Evolutionary conservation across 2,888 invertebrate genomes (phyloP).

Genomic region (Caenorhabditis sp.): DNA sequence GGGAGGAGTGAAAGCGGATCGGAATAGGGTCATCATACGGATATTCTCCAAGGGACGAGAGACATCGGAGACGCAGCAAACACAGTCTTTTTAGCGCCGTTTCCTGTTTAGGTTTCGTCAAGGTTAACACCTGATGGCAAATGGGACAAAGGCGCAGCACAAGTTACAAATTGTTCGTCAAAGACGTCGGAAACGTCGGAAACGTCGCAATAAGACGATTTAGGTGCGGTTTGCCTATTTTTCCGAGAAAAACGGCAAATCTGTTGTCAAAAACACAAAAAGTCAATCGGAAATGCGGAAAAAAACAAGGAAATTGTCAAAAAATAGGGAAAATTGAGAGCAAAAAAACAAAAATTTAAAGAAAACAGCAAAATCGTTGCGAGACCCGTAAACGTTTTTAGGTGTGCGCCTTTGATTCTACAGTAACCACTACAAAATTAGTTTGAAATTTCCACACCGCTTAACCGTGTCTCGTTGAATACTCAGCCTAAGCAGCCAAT

Average conservation of each 20-base stretch:
- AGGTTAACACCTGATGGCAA: constrained; percentile 10
- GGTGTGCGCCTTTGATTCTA: too few relatives aligned
- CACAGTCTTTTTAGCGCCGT: neutral
- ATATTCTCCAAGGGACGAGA: constrained; percentile 25
- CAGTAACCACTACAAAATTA: too few relatives aligned
- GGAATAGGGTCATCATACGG: constrained; percentile 43
- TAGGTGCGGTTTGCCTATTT: neutral
- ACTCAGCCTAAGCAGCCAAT: too few relatives aligned
- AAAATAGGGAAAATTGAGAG: too few relatives aligned
- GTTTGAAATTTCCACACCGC: too few relatives aligned
- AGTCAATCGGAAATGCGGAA: too few relatives aligned
- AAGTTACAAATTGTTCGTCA: constrained; percentile 8
- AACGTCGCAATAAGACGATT: neutral
- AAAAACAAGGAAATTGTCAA: too few relatives aligned
- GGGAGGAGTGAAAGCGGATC: constrained; percentile 21
- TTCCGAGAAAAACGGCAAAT: neutral
- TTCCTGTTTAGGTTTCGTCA: constrained; percentile 10
- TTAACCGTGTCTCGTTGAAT: too few relatives aligned
- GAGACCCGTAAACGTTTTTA: too few relatives aligned
- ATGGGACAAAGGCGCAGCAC: neutral
- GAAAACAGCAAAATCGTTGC: too few relatives aligned
- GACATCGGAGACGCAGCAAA: neutral
- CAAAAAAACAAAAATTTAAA: too few relatives aligned
- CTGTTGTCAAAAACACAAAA: too few relatives aligned
- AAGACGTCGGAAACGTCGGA: neutral